Base-by-base conservation (phyloP, 2,797 vertebrate genomes). In the Phataginus tricuspis region DNA sequence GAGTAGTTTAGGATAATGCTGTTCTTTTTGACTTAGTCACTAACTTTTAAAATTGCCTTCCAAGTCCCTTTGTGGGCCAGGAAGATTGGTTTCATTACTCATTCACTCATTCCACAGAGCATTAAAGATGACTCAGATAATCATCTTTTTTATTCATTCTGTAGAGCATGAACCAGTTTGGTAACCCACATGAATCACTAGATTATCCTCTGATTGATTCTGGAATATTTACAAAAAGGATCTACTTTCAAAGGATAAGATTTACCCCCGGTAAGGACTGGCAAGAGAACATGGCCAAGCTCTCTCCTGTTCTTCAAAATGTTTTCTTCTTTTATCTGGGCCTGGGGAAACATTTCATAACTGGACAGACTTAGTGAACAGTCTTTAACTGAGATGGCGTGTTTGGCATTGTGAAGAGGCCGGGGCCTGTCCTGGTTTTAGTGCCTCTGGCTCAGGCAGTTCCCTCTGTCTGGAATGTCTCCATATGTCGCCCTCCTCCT, bases 41-140 rank as follows among this genome's bases (percentile, higher is more conserved):
- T 88, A 72, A 91, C 57, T 85, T 96, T 78, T 64, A 63, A 90
- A 66, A 95, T 91, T 55, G 63, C 39, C 59, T 95, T 79, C 51
- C 34, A 42, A 94, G 53, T 80, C 10, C 55, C 57, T 91, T 72
- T 61, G n/a, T 45, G 57, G 42, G 64, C 11, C 49, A 68, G 57
- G 42, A 85, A 90, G 84, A 37, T 74, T 9, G 34, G 31, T n/a
- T 74, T 94, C 31, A 39, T 61, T 55, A 51, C 53, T 93, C 71
- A 80, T 78, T 61, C 45, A 82, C 18, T 45, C 42, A 79, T 69
- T 91, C 37, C 4, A 42, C 34, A 82, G 31, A 75, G 29, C 87
- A 63, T 80, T 29, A 91, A 42, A 64, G 25, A 64, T 68, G 45
- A 64, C 25, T 64, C 59, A 64, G 49, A 31, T 63, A 13, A 37